A percentile compares a stretch with the other conserved stretches of the same genome.
Evolutionary conservation across 2,888 invertebrate genomes (phyloP).

Genomic region (Belgica antarctica): DNA sequence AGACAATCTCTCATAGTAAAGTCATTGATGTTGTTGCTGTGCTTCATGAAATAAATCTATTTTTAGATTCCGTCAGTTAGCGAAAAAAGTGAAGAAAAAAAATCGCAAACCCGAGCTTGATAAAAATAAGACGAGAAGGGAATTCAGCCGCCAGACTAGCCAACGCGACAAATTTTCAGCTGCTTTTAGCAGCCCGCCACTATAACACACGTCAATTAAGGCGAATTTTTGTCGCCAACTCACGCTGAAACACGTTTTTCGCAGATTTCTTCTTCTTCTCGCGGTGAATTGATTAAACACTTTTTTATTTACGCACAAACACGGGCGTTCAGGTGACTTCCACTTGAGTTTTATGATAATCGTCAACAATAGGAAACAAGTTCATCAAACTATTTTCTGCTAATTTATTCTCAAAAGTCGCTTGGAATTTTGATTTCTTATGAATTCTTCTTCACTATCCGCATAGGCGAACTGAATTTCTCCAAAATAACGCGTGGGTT

Average conservation of each 20-base stretch:
- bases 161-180: constrained; percentile 6
- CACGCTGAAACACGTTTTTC: not conserved
- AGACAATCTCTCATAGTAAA: constrained; percentile 1
- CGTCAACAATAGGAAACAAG: constrained; percentile 15
- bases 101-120: not conserved
- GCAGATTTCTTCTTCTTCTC: not conserved
- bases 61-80: not conserved
- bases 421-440: not conserved
- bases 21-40: not conserved
- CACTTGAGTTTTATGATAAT: constrained; percentile 5
- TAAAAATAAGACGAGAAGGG: not conserved
- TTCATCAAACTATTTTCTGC: constrained; percentile 24
- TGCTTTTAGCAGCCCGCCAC: too few relatives aligned
- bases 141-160: constrained; percentile 8
- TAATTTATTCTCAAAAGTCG: not conserved
- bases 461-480: constrained; percentile 8
- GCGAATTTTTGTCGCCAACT: not conserved
- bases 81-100: too few relatives aligned
- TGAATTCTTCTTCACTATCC: not conserved
- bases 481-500: constrained; percentile 27
- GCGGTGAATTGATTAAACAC: not conserved
- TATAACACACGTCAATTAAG: not conserved
- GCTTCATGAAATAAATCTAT: too few relatives aligned
- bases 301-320: constrained; percentile 15
- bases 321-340: not conserved